Conservation (phyloP, 2,113 vertebrate genomes). For the Amphiprion ocellaris region DNA sequence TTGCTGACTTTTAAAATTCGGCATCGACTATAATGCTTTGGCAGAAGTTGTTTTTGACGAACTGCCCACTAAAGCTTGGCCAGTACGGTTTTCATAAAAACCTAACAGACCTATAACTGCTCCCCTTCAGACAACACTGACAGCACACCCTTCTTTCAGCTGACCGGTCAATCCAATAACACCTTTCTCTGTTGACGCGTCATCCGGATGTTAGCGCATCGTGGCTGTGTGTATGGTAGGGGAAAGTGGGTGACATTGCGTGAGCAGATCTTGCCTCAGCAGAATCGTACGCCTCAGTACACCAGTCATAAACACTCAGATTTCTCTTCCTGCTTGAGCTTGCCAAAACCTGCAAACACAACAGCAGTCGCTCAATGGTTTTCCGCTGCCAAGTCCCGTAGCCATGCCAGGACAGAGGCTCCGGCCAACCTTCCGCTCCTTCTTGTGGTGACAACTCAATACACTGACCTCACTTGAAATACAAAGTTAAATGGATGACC, state of each 20-base stretch:
- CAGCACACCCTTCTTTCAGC: slow-evolving; percentile 24
- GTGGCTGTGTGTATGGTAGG: slow-evolving; percentile 1
- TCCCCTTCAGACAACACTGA: slow-evolving; percentile 6
- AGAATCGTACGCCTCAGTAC: slow-evolving; percentile 49
- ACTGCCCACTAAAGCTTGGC: background rate
- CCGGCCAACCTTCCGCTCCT: slow-evolving; percentile 43
- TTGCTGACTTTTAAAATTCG: background rate
- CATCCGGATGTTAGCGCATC: slow-evolving; percentile 13
- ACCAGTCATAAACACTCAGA: slow-evolving; percentile 54
- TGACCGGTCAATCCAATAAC: slow-evolving; percentile 31
- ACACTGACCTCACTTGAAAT: slow-evolving; percentile 58
- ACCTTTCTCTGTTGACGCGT: background rate
- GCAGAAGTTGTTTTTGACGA: background rate
- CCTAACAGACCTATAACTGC: background rate
- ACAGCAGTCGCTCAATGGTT: slow-evolving; percentile 46
- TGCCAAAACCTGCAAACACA: slow-evolving; percentile 66
- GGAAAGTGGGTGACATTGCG: slow-evolving; percentile 46
- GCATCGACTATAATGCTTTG: background rate
- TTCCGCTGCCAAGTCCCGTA: slow-evolving; percentile 58
- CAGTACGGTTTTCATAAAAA: background rate
- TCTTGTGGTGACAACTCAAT: slow-evolving; percentile 58
- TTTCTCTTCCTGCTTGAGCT: slow-evolving; percentile 55
- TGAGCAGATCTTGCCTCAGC: slow-evolving; percentile 64
- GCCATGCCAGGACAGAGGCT: slow-evolving; percentile 48
- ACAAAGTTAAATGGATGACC: slow-evolving; percentile 63